Evolutionary conservation across 2,113 vertebrate species (phyloP), one percentile per base, ranked within the genome.

Genomic region (Strix uralensis): DNA sequence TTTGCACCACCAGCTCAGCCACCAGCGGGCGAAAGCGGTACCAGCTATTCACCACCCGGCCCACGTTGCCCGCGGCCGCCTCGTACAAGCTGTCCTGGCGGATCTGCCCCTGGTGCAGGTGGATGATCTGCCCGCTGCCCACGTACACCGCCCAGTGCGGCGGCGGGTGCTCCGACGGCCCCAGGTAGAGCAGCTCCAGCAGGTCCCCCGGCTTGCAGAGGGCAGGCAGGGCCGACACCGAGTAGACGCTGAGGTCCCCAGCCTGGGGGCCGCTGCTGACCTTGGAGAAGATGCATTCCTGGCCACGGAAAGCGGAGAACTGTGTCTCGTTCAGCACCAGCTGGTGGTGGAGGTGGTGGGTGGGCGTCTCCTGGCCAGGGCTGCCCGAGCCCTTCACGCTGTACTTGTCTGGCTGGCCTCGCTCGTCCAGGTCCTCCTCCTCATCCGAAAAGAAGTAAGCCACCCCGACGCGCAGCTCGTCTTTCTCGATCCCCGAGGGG

Each of bases 401-500:
- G 97, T 98, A 99, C 98, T 98, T 99, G 97, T 99, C 99, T 59
- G 99, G 98, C 97, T 98, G 99, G 97, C 99, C 99, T 98, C 99
- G 98, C 96, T 99, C 99, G 97, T 99, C 99, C 99, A 99, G 98
- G 98, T 99, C 99, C 98, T 99, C 99, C 98, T 99, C 99, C 97
- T 99, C 99, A 98, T 99, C 99, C 94, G 99, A 99, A 98, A 99
- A 99, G 98, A 99, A 99, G 97, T 99, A 99, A 94, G 99, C 99
- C 96, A 99, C 99, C 95, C 99, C 99, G 97, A 99, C 99, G 94
- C 99, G 98, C 95, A 99, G 98, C 98, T 99, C 99, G 99, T 99
- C 99, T 97, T 99, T 99, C 98, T 99, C 99, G 90, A 99, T 98
- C 96, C 99, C 99, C 93, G 99, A 99, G 94, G 99, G 99, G 98